phyloP scores from a whole-genome alignment of 2,113 vertebrate species.

The Hemiscyllium ocellatum region DNA sequence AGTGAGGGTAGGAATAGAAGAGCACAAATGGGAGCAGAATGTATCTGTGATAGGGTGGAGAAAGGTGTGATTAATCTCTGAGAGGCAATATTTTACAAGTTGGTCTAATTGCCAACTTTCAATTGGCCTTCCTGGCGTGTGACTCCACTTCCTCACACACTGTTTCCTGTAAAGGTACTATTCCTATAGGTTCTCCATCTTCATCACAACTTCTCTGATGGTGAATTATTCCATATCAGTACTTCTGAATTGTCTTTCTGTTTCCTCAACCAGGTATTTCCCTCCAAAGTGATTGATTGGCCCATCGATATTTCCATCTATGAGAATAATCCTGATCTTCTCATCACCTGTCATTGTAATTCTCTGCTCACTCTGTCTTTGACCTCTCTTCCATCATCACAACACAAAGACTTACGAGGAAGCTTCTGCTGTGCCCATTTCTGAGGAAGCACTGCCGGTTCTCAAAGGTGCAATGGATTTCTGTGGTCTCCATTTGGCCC shows the following conservation, averaged over 20 bases:
- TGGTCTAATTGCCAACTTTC: not conserved
- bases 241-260: not conserved
- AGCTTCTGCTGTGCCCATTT: too few species aligned
- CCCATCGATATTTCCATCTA: not conserved
- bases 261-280: not conserved
- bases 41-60: too few species aligned
- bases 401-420: too few species aligned
- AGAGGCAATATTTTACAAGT: too few species aligned
- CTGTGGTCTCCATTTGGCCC: too few species aligned
- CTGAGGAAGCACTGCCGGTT: too few species aligned
- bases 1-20: too few species aligned
- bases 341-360: not conserved
- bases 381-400: not conserved
- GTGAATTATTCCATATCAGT: not conserved
- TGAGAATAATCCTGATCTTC: not conserved
- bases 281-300: not conserved
- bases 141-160: not conserved
- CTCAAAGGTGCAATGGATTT: too few species aligned
- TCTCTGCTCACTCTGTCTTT: not conserved
- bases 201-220: not conserved
- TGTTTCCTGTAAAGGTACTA: not conserved
- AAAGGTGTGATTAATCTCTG: too few species aligned
- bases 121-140: not conserved
- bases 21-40: too few species aligned
- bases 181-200: not conserved